Evolutionary conservation across 2,888 invertebrate species (phyloP).

Genomic region (Spatulosminthurus flaviceps): DNA sequence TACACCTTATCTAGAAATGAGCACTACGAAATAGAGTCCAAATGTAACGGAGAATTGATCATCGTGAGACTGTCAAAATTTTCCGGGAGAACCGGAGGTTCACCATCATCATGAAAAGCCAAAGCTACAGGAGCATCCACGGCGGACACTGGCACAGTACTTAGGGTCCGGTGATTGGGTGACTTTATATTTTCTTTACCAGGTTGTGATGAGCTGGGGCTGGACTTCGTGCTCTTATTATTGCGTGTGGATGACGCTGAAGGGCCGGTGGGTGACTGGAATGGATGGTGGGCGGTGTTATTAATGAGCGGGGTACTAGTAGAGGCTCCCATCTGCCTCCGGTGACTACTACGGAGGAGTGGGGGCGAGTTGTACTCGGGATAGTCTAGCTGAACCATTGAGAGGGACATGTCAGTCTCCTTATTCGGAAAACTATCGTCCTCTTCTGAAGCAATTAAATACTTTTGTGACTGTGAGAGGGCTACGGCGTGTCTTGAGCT

Average conservation of each 20-base stretch:
- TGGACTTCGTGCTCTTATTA: too few species aligned
- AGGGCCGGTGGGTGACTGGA: too few species aligned
- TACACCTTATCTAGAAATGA: background rate
- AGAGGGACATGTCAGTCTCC: constrained; percentile 28
- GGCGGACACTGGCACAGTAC: constrained; percentile 23
- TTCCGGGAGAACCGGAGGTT: background rate
- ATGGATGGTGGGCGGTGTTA: background rate
- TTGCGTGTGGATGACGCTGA: too few species aligned
- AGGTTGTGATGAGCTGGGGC: too few species aligned
- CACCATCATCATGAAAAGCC: constrained; percentile 28
- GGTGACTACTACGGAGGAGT: background rate
- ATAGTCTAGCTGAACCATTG: constrained; percentile 32
- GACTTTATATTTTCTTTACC: constrained; percentile 2
- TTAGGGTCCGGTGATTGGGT: constrained; percentile 4
- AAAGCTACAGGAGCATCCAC: constrained; percentile 43
- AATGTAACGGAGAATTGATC: constrained; percentile 63
- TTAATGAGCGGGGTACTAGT: constrained; percentile 21
- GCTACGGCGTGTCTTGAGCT: too few species aligned
- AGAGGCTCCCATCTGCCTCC: background rate
- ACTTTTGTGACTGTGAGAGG: too few species aligned
- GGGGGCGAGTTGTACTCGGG: constrained; percentile 29
- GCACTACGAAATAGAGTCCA: constrained; percentile 56
- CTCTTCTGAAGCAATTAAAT: background rate
- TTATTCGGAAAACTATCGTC: too few species aligned
- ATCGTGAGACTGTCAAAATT: constrained; percentile 57